Conservation (phyloP, 2,113 vertebrate species). For the Cebus imitator region DNA sequence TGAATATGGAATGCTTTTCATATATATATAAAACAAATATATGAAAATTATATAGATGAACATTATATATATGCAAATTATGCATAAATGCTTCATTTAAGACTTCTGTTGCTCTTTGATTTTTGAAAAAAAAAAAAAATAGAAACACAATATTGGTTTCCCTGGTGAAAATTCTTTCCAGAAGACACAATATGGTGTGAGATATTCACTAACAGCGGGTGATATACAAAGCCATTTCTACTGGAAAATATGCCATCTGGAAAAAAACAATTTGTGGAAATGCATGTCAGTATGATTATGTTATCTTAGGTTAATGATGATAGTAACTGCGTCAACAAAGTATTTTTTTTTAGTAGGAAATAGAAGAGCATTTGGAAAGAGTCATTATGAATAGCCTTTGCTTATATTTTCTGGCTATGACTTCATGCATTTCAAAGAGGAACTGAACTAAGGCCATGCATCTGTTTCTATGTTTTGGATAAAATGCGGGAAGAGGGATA, state of each 20-base stretch:
- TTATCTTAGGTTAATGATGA: constrained; percentile 10
- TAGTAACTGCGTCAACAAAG: not conserved
- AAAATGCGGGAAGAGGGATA: not conserved
- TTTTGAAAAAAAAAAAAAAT: not conserved
- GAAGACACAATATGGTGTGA: constrained; percentile 45
- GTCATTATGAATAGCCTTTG: not conserved
- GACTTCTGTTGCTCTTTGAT: constrained; percentile 18
- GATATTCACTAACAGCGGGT: constrained; percentile 43
- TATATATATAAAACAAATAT: not conserved
- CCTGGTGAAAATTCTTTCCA: constrained; percentile 28
- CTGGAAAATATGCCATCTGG: constrained; percentile 60
- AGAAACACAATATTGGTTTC: constrained; percentile 1
- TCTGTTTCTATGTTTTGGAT: not conserved
- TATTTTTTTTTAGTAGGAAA: not conserved
- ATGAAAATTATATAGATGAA: not conserved
- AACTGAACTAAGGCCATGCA: not conserved
- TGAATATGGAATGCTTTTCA: not conserved
- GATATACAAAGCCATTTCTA: constrained; percentile 38
- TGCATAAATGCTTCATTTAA: not conserved
- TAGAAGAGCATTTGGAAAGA: not conserved
- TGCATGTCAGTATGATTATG: not conserved
- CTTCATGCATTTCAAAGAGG: constrained; percentile 19
- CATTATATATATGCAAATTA: not conserved
- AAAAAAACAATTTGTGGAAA: constrained; percentile 40
- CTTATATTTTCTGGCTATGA: not conserved